Base-by-base conservation (phyloP, 2,113 vertebrate genomes). In the Sorex fumeus region DNA sequence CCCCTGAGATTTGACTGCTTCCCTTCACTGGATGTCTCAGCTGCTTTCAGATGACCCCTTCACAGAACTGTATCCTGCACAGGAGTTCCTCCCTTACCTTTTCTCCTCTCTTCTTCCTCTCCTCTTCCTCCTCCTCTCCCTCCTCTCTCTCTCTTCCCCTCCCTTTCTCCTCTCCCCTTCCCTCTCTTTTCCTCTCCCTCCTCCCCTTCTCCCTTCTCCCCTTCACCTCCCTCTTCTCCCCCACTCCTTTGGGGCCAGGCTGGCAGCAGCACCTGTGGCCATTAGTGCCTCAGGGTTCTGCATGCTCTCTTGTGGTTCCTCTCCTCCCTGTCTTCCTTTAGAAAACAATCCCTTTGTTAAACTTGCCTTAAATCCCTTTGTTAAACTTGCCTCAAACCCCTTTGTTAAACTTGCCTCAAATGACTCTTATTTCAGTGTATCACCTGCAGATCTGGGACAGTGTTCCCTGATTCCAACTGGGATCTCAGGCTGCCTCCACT, bases 321-420 rank as follows among this genome's bases (percentile, higher is more conserved):
- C 82, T 82, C 34, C 4, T 27, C 8, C 10, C 40, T 25, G 21
- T 36, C 18, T 57, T 82, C 60, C 53, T 16, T 88, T 89, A 62
- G 64, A 75, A 91, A 92, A 86, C 6, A 62, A 86, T 47, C 43
- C 28, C 47, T 88, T 93, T 57, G 47, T 50, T 50, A 50, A 50
- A 10, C 47, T 16, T 74, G 30, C 10, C 15, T 88, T 32, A 10
- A 64, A 57, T 80, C n/a, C n/a, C n/a, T n/a, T n/a, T n/a, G 47
- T 50, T 50, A 50, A 50, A 10, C 47, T 16, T 74, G 30, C 10
- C 15, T 88, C 36, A 10, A 62, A 86, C 40, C 43, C 28, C 47
- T 88, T 93, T 57, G 47, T 50, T 50, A 50, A 50, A 10, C 47
- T 16, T 74, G 30, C 10, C 15, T 88, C 36, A 10, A 64, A 57